phyloP scores from a whole-genome alignment of 2,888 invertebrate species.

The Ophioninae sp. region DNA sequence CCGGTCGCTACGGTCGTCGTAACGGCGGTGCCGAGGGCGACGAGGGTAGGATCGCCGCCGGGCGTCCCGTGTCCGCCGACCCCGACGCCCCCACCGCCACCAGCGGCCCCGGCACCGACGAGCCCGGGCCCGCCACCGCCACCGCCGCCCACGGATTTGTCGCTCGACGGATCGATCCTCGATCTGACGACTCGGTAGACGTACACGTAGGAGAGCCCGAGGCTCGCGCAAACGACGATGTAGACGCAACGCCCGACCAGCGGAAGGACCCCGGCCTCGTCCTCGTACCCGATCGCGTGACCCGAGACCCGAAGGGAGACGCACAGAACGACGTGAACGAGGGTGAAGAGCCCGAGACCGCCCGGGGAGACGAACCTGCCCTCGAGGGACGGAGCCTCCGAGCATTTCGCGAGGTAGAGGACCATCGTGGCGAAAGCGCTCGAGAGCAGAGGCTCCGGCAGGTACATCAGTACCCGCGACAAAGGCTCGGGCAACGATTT shows the following conservation, averaged over 20 bases:
- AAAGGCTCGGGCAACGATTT: constrained; percentile 89
- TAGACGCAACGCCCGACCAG: constrained; percentile 93
- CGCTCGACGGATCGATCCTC: constrained; percentile 84
- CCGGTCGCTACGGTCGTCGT: constrained; percentile 95
- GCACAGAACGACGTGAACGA: constrained; percentile 90
- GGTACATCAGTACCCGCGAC: constrained; percentile 91
- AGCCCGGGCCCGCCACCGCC: constrained; percentile 83
- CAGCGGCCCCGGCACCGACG: constrained; percentile 87
- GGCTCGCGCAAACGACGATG: constrained; percentile 90
- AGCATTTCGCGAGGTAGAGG: constrained; percentile 91
- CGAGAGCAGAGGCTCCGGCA: constrained; percentile 93
- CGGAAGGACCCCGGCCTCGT: constrained; percentile 84
- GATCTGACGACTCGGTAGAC: constrained; percentile 91
- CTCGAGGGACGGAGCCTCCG: constrained; percentile 88
- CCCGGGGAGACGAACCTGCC: constrained; percentile 88
- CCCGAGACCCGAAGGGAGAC: constrained; percentile 88
- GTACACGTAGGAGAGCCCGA: constrained; percentile 93
- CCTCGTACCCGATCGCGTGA: constrained; percentile 75
- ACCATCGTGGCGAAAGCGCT: constrained; percentile 95
- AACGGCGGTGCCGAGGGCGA: constrained; percentile 90
- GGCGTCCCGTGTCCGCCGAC: constrained; percentile 86
- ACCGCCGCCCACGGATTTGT: constrained; percentile 83
- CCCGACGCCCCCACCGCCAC: constrained; percentile 89
- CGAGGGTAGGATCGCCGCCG: constrained; percentile 83
- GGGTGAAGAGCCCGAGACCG: constrained; percentile 89